Evolutionary conservation across 2,797 vertebrate genomes (phyloP).

Genomic region (Lindbergichthys nudifrons): DNA sequence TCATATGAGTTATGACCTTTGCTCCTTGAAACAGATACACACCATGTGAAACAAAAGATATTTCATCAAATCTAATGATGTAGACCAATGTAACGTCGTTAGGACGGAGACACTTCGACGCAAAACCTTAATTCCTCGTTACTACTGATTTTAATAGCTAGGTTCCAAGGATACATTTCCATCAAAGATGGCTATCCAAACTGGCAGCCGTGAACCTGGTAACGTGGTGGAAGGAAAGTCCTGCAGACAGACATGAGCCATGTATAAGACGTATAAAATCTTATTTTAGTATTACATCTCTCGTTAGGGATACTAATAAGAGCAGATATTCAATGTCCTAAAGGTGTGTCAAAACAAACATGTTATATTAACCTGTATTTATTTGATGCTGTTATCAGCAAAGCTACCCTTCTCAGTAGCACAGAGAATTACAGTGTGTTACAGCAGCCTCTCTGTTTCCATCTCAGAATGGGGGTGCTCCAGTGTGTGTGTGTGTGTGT

Average conservation of each 20-base stretch:
- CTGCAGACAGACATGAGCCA: constrained; percentile 3
- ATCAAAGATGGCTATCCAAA: neutral
- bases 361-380: constrained; percentile 7
- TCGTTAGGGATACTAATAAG: constrained; percentile 9
- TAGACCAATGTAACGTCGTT: too few relatives aligned
- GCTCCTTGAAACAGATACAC: too few relatives aligned
- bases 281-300: constrained; percentile 24
- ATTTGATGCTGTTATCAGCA: constrained; percentile 15
- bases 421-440: constrained; percentile 57
- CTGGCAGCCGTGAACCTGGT: neutral
- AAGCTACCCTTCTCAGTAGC: constrained; percentile 37
- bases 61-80: too few relatives aligned
- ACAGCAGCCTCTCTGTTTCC: constrained; percentile 53
- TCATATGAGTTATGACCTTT: too few relatives aligned
- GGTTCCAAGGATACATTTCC: neutral
- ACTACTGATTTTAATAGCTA: neutral
- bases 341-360: constrained; percentile 39
- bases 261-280: constrained; percentile 17
- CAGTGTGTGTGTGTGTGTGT: constrained; percentile 29
- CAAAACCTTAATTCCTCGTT: neutral
- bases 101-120: neutral
- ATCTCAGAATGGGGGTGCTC: constrained; percentile 54
- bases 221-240: neutral
- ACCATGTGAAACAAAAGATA: too few relatives aligned
- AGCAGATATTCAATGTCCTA: constrained; percentile 22